A percentile compares a stretch with the other conserved stretches of the same genome.
Evolutionary conservation across 2,888 invertebrate genomes (phyloP).

Genomic region (Meta bourneti): DNA sequence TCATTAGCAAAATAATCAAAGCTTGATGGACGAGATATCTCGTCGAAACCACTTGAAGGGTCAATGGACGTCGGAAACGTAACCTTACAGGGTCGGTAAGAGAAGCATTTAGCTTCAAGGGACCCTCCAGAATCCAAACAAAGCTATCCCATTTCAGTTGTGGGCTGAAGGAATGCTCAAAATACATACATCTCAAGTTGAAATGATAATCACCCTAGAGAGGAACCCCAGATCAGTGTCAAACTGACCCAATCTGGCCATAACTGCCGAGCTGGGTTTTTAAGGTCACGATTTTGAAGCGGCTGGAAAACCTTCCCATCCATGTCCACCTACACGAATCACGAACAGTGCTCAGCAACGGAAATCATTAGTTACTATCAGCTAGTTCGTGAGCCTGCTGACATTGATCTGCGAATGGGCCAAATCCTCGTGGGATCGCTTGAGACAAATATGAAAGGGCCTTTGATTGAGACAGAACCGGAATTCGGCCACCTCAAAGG

Average conservation of each 20-base stretch:
- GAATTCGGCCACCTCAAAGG: constrained; percentile 16
- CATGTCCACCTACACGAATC: constrained; percentile 62
- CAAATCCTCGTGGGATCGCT: constrained; percentile 22
- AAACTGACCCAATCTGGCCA: constrained; percentile 58
- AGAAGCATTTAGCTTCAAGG: too few relatives aligned
- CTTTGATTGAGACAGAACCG: not conserved
- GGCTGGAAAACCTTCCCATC: constrained; percentile 14
- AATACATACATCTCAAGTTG: constrained; percentile 2
- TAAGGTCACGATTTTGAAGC: constrained; percentile 65
- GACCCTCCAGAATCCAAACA: too few relatives aligned
- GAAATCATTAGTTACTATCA: constrained; percentile 26
- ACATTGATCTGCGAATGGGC: constrained; percentile 34
- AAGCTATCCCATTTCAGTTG: too few relatives aligned
- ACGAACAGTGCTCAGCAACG: constrained; percentile 35
- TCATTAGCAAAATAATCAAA: too few relatives aligned
- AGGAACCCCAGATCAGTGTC: constrained; percentile 9
- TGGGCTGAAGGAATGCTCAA: not conserved
- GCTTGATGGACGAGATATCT: too few relatives aligned
- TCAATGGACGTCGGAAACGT: too few relatives aligned
- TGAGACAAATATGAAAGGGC: constrained; percentile 11
- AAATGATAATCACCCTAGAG: not conserved
- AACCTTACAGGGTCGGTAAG: too few relatives aligned
- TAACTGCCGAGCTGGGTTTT: constrained; percentile 26
- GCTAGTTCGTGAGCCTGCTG: constrained; percentile 40
- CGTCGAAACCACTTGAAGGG: too few relatives aligned